phyloP scores from a whole-genome alignment of 2,888 invertebrate species.

The Brachypalpus laphriformis region DNA sequence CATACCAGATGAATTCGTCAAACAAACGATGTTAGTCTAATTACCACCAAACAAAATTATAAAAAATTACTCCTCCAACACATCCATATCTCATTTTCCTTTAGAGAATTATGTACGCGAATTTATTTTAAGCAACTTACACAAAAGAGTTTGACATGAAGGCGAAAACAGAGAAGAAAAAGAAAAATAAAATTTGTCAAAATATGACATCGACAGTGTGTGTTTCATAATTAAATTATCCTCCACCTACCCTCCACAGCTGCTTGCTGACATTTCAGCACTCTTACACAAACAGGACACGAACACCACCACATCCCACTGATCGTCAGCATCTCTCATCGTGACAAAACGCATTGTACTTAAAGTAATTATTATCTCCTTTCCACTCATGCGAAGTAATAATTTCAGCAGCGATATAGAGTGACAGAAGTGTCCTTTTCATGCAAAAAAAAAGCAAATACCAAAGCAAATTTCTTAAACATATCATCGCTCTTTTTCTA shows the following conservation, averaged over 20 bases:
- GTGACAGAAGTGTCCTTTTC: slow-evolving; percentile 34
- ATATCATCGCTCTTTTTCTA: background rate
- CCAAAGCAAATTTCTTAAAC: background rate
- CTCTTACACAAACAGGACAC: background rate
- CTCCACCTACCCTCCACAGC: background rate
- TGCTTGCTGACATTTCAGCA: background rate
- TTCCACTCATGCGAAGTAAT: slow-evolving; percentile 35
- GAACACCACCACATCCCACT: background rate
- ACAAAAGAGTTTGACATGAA: slow-evolving; percentile 14
- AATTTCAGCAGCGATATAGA: slow-evolving; percentile 28
- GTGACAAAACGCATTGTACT: slow-evolving; percentile 26
- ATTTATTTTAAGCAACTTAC: slow-evolving; percentile 13
- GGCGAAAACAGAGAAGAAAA: background rate
- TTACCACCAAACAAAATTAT: slow-evolving; percentile 24
- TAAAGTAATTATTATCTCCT: slow-evolving; percentile 43
- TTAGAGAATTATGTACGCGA: background rate
- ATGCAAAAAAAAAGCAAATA: background rate
- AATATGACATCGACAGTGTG: slow-evolving; percentile 43
- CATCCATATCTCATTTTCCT: background rate
- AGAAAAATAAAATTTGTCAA: slow-evolving; percentile 45
- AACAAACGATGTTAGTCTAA: slow-evolving; percentile 28
- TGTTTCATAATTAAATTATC: slow-evolving; percentile 57
- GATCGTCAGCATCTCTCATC: background rate
- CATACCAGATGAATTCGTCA: slow-evolving; percentile 18
- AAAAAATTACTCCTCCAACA: background rate